Conservation (phyloP, 2,797 vertebrate species). For the Mus caroli region DNA sequence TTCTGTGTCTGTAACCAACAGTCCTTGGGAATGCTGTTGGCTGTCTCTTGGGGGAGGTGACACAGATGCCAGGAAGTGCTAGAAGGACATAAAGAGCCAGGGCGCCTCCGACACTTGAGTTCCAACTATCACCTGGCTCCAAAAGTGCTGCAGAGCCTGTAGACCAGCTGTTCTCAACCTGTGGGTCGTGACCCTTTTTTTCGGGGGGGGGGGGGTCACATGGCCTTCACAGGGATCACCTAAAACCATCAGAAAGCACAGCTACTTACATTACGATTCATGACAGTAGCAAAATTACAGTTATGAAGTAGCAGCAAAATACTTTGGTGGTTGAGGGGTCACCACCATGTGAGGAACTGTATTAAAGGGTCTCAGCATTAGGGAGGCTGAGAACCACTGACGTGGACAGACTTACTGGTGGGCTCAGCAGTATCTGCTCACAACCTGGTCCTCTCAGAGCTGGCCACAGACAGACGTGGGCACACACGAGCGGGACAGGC, state of each 20-base stretch:
- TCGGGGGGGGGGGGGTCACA: background rate
- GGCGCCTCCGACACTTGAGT: background rate
- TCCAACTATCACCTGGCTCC: background rate
- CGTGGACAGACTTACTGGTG: background rate
- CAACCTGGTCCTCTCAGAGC: background rate
- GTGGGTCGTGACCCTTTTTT: background rate
- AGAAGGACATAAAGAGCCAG: background rate
- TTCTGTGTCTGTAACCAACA: background rate
- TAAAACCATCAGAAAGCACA: background rate
- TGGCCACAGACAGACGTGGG: background rate
- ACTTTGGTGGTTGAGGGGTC: background rate
- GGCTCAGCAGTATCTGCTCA: fast-evolving
- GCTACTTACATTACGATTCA: background rate
- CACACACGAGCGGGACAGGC: background rate
- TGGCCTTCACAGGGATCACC: background rate
- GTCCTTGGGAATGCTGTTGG: background rate
- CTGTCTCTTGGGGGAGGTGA: background rate
- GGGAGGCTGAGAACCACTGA: background rate
- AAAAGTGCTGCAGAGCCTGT: background rate
- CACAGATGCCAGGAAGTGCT: background rate
- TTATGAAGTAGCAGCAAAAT: background rate
- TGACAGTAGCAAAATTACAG: background rate
- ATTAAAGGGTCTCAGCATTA: background rate
- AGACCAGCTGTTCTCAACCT: background rate
- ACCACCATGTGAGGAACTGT: background rate